phyloP scores from a whole-genome alignment of 2,888 invertebrate species.

The Perizoma affinitatum region DNA sequence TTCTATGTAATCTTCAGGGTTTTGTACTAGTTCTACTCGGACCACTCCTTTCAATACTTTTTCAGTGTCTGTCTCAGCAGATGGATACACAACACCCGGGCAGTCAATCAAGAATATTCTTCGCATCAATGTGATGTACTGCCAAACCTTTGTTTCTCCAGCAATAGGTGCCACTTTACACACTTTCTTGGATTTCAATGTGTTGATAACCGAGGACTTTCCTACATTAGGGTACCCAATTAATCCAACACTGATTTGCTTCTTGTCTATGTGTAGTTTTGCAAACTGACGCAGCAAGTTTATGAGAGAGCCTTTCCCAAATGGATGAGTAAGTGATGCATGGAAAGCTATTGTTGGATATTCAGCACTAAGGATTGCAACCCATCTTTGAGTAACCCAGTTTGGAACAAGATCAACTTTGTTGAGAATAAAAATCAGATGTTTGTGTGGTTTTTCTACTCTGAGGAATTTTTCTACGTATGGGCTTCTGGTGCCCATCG shows the following conservation, averaged over 20 bases:
- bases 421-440: constrained; percentile 97
- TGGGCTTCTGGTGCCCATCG: constrained; percentile 96
- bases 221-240: constrained; percentile 99
- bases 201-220: constrained; percentile 99
- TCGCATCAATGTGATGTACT: constrained; percentile 99
- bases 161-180: constrained; percentile 99
- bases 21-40: constrained; percentile 95
- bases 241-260: constrained; percentile 99
- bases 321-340: constrained; percentile 99
- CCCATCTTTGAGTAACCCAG: constrained; percentile 99
- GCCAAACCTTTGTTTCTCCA: constrained; percentile 99
- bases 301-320: constrained; percentile 98
- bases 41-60: constrained; percentile 99
- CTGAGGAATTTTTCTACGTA: constrained; percentile 96
- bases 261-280: constrained; percentile 97
- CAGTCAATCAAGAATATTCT: constrained; percentile 99
- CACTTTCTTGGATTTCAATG: constrained; percentile 97
- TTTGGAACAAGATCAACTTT: constrained; percentile 98
- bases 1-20: constrained; percentile 97
- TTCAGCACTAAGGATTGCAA: constrained; percentile 95
- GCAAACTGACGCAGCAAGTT: constrained; percentile 97
- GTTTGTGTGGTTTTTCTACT: constrained; percentile 98
- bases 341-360: constrained; percentile 99
- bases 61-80: constrained; percentile 96
- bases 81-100: constrained; percentile 99